Evolutionary conservation across 1,140 invertebrate genomes (phyloP), one percentile per base, ranked within the genome.

Genomic region (Drosophila arawakana): DNA sequence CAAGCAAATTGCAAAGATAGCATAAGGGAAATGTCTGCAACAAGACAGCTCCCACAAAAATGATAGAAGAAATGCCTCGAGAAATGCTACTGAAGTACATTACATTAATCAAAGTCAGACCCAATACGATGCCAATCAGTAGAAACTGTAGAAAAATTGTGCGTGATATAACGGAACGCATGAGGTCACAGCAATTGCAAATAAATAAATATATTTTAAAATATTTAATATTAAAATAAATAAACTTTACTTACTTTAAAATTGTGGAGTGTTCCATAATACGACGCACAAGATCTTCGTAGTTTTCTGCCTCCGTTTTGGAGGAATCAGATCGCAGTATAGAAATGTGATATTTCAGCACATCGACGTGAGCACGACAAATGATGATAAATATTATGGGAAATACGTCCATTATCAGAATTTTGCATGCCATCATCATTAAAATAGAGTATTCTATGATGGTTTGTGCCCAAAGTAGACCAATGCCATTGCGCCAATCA

Each of bases 211-310:
- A 52, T n/a, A 11, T 11, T 15, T 3, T 7, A 11, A 4, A 44
- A 35, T 11, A 35, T 1, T 18, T 13, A 35, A 15, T 21, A 1
- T 3, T 41, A 43, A 10, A 1, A 6, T 41, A 41, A 10, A 35
- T n/a, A 2, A 30, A 6, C 21, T 13, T 18, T 15, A 35, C 58
- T 55, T 39, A 82, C 80, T 72, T 30, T 2, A 82, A 13, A n/a
- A 82, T 82, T 1, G 30, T 46, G 0, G 70, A 67, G 41, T 88
- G 77, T 46, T 83, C 63, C 30, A 30, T 57, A 21, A 88, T 89
- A 52, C 77, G 78, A 30, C n/a, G 18, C 7, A 88, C 84, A 21
- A 88, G 50, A 2, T 80, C 66, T 7, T 73, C 50, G 4, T 80
- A 89, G 41, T 63, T 49, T 18, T 88, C 49, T 7, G 41, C n/a